Evolutionary conservation across 2,113 vertebrate species (phyloP).

Genomic region (Leptosomus discolor): DNA sequence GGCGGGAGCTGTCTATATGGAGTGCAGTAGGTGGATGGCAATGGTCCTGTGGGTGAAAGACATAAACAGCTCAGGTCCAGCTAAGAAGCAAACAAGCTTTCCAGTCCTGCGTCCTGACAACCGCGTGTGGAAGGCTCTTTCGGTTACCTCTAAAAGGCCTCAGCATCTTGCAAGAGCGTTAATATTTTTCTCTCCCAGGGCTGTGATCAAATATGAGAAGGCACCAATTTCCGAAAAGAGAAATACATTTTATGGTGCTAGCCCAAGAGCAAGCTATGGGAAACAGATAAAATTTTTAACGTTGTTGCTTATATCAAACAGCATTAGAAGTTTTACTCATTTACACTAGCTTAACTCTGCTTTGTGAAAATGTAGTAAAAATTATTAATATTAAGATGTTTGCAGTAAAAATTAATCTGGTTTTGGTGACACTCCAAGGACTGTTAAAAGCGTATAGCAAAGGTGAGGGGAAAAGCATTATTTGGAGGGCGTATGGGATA

Average conservation of each 20-base stretch:
- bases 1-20: background rate
- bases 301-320: background rate
- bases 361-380: background rate
- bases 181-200: background rate
- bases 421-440: background rate
- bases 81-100: background rate
- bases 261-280: background rate
- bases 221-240: background rate
- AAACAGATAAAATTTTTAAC: background rate
- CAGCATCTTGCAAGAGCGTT: background rate
- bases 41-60: background rate
- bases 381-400: background rate
- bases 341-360: background rate
- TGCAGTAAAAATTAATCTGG: background rate
- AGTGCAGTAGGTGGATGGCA: background rate
- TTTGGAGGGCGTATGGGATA: background rate
- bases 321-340: background rate
- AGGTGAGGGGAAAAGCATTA: background rate
- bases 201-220: background rate
- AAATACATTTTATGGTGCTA: background rate
- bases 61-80: background rate
- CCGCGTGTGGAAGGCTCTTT: background rate
- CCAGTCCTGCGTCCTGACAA: background rate
- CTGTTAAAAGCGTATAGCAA: background rate
- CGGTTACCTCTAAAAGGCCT: background rate